Base-by-base conservation (phyloP, 1,140 invertebrate species). In the Pseudomyrmex sp. region DNA sequence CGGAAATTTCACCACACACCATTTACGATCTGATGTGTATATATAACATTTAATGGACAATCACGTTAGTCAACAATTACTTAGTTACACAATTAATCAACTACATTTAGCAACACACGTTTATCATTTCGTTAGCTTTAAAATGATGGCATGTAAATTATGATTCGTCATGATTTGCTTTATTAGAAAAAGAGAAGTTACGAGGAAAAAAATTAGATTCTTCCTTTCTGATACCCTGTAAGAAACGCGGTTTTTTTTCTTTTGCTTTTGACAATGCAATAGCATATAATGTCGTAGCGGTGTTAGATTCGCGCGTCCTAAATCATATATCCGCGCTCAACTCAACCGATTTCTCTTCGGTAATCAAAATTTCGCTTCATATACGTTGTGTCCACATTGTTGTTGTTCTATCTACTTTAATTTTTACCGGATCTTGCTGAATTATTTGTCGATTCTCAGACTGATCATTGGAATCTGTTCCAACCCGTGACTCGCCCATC, bases 401-500 rank as follows among this genome's bases (percentile, higher is more conserved):
- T 87, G 74, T 75, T 75, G 61, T 86, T 73, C 80, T 85, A 88
- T 85, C 86, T 88, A 88, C 79, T 88, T 88, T 88, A 83, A 88
- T 85, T 91, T 92, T 94, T 94, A 94, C 93, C 93, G 93, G 93
- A 86, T 93, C 90, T 80, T 93, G 92, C 87, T 94, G 93, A 85
- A 82, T 93, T 77, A 91, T 83, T 56, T 88, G 88, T 62, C 92
- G 93, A 88, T 82, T 83, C 62, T 93, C 90, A 83, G 88, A 89
- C 70, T 91, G 90, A 85, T 93, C 92, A 84, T 90, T 90, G 85
- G 88, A 89, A 88, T 69, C 89, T 59, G 91, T 90, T 88, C 85
- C 90, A 77, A 88, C 83, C 85, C 89, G 80, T 85, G 84, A 90
- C 72, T 92, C 92, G 84, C 66, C 85, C 83, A 90, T 90, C 91